Evolutionary conservation across 1,140 invertebrate species (phyloP).

Genomic region (Piezodorus guildinii): DNA sequence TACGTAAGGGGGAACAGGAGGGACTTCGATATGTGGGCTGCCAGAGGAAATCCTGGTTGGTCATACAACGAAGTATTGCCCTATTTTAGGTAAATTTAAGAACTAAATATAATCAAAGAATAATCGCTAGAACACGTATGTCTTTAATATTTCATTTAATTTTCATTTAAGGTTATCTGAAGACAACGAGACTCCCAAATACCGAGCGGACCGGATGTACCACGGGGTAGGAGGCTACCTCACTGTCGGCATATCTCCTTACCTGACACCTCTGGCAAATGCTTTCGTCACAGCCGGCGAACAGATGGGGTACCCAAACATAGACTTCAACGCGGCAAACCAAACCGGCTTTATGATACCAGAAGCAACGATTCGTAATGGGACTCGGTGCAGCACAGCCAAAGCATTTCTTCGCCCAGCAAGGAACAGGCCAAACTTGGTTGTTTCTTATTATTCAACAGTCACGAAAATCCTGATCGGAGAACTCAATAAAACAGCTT

Average conservation of each 20-base stretch:
- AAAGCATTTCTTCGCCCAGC: slow-evolving; percentile 43
- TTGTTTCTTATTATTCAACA: slow-evolving; percentile 52
- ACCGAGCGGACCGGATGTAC: not conserved
- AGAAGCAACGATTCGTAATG: slow-evolving; percentile 27
- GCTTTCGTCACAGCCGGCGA: slow-evolving; percentile 46
- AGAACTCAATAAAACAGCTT: slow-evolving; percentile 36
- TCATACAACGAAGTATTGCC: slow-evolving; percentile 39
- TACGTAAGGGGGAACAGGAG: slow-evolving; percentile 44
- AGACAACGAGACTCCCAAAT: not conserved
- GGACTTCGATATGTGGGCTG: slow-evolving; percentile 47
- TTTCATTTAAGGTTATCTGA: not conserved
- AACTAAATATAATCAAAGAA: no score
- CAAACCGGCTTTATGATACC: slow-evolving; percentile 37
- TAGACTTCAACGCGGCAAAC: slow-evolving; percentile 44
- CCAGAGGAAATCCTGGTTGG: slow-evolving; percentile 37
- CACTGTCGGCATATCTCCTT: slow-evolving; percentile 39
- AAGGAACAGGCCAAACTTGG: slow-evolving; percentile 46
- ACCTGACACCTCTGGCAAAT: slow-evolving; percentile 39
- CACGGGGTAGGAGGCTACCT: slow-evolving; percentile 50
- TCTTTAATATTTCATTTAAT: no score
- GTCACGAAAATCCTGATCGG: slow-evolving; percentile 64
- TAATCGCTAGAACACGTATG: no score
- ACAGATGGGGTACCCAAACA: slow-evolving; percentile 36
- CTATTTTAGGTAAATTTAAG: slow-evolving; percentile 34
- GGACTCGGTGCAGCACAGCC: slow-evolving; percentile 34